Evolutionary conservation across 2,888 invertebrate species (phyloP).

Genomic region (Tanypteryx hageni): DNA sequence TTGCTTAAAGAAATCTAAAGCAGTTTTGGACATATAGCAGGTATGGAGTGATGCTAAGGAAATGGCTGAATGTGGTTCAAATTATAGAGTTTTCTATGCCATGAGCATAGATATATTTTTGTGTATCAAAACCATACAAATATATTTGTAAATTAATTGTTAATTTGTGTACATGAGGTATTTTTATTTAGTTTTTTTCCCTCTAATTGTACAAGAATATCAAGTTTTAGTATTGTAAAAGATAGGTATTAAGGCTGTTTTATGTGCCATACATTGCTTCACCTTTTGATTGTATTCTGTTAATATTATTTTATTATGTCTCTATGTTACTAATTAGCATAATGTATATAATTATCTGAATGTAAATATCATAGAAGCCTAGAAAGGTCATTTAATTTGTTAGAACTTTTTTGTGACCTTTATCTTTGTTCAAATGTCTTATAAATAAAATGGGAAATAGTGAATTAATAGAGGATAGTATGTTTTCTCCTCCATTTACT

Average conservation of each 20-base stretch:
- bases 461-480: constrained; percentile 18
- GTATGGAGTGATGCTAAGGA: background rate
- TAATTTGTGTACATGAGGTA: constrained; percentile 43
- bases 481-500: constrained; percentile 7
- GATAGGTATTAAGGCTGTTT: constrained; percentile 44
- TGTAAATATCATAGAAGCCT: constrained; percentile 53
- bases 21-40: background rate
- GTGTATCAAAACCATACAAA: constrained; percentile 53
- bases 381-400: constrained; percentile 21
- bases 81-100: constrained; percentile 52
- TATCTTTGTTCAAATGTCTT: constrained; percentile 29
- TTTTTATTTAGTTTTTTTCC: constrained; percentile 15
- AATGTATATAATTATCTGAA: constrained; percentile 24
- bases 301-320: constrained; percentile 17
- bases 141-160: constrained; percentile 60
- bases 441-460: constrained; percentile 29
- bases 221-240: background rate
- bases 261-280: constrained; percentile 53
- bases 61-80: constrained; percentile 27
- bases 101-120: constrained; percentile 54
- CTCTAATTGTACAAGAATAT: constrained; percentile 19
- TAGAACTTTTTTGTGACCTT: constrained; percentile 40
- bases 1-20: background rate
- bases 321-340: constrained; percentile 10
- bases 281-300: constrained; percentile 37